Evolutionary conservation across 2,888 invertebrate species (phyloP).

Genomic region (Bombylius major): DNA sequence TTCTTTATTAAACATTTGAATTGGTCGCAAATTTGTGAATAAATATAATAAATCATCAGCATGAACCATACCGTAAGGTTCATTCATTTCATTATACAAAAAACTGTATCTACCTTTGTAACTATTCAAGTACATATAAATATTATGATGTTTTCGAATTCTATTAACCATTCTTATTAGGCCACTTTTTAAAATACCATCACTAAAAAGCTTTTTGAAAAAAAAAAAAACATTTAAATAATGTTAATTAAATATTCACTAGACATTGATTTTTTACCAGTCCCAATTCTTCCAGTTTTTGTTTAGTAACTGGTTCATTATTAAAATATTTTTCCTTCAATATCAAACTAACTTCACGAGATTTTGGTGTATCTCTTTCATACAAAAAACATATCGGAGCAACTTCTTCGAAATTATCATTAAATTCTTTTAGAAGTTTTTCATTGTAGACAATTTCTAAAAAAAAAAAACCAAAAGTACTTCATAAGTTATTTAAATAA

Average conservation of each 20-base stretch:
- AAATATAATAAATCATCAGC: slow-evolving; percentile 43
- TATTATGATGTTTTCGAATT: slow-evolving; percentile 33
- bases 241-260: background rate
- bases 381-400: slow-evolving; percentile 42
- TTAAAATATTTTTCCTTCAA: no score
- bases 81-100: slow-evolving; percentile 18
- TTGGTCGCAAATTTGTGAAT: slow-evolving; percentile 22
- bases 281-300: no score
- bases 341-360: no score
- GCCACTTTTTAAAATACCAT: slow-evolving; percentile 39
- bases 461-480: background rate
- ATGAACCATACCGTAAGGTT: slow-evolving; percentile 27
- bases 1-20: slow-evolving; percentile 28
- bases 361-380: background rate
- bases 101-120: slow-evolving; percentile 38
- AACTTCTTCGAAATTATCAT: slow-evolving; percentile 36
- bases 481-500: no score
- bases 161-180: slow-evolving; percentile 38
- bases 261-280: background rate
- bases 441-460: slow-evolving; percentile 28
- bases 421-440: slow-evolving; percentile 31
- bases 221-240: no score
- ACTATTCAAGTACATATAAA: slow-evolving; percentile 40
- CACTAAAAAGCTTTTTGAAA: slow-evolving; percentile 19
- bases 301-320: no score